Base-by-base conservation (phyloP, 1,140 invertebrate species). In the Drosophila ohnishii region DNA sequence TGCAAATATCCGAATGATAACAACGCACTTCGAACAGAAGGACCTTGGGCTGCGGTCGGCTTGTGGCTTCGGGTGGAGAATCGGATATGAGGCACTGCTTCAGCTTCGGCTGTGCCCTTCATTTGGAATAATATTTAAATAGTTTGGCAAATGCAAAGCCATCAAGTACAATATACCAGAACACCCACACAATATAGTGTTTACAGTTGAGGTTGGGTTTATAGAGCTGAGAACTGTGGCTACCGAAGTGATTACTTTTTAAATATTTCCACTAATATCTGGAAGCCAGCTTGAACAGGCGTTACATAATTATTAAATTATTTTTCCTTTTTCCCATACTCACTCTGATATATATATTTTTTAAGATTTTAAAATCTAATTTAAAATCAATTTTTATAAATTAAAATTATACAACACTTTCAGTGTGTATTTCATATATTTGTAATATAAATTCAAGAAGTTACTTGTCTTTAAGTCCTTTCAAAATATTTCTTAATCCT, bases 51-150 rank as follows among this genome's bases (percentile, higher is more conserved):
- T 78, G 74, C 50, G 75, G 64, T 77, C 60, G 47, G 60, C 30
- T 72, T 58, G 40, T 19, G 57, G 32, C 30, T 37, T 32, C 32
- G 61, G 61, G 56, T 59, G 51, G 22, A 28, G 66, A 70, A 51
- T 60, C 70, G 60, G 53, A 76, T 73, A 66, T 62, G 65, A 76
- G 71, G 69, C 30, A 32, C 60, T 47, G 35, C 44, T 63, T 64
- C 28, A 34, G 37, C 53, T 63, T 58, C 62, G 45, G 47, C 40
- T 50, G 37, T 76, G 70, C 48, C 66, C 75, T 75, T 82, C 75
- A 86, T 86, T 72, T 69, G 63, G 48, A 74, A 83, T 64, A 78
- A 79, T 76, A 82, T 86, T 86, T 87, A 79, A 87, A 87, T 87
- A 87, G 69, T 72, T 72, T 86, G 62, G 13, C 75, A 50, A 87